Percentiles rank a stretch among this genome's conserved stretches.
Evolutionary conservation across 2,113 vertebrate genomes (phyloP).

Genomic region (Zonotrichia leucophrys): DNA sequence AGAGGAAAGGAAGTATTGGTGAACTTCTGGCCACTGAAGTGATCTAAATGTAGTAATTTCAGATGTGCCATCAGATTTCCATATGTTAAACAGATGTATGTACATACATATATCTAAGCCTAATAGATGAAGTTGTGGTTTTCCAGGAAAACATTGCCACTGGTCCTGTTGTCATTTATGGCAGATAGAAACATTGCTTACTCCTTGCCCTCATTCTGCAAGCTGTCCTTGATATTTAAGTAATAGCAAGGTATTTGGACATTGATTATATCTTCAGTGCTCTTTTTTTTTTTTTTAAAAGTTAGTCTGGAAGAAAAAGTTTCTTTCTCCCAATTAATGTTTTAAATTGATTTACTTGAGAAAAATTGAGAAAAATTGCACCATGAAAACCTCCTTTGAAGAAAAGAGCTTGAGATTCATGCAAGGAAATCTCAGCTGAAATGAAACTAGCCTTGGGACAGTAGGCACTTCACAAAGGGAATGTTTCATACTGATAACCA

Average conservation of each 20-base stretch:
- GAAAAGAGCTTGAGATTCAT: slow-evolving; percentile 19
- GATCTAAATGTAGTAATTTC: not conserved
- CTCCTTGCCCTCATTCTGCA: not conserved
- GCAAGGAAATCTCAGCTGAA: slow-evolving; percentile 44
- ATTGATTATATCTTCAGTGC: not conserved
- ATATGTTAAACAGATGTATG: not conserved
- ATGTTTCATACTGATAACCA: slow-evolving; percentile 59
- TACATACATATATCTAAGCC: not conserved
- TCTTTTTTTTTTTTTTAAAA: not conserved
- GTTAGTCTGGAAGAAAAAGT: slow-evolving; percentile 41
- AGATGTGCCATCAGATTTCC: not conserved
- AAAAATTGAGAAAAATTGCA: slow-evolving; percentile 34
- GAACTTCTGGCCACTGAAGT: not conserved
- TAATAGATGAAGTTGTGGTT: not conserved
- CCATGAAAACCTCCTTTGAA: slow-evolving; percentile 64
- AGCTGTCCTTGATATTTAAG: slow-evolving; percentile 68
- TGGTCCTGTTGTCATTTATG: not conserved
- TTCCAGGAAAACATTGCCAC: not conserved
- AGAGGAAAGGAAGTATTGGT: not conserved
- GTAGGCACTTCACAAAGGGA: slow-evolving; percentile 41
- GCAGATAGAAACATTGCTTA: not conserved
- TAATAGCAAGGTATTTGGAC: slow-evolving; percentile 43
- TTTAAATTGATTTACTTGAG: slow-evolving; percentile 70
- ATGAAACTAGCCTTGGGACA: slow-evolving; percentile 57
- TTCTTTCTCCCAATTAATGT: slow-evolving; percentile 45